A percentile compares a stretch with the other conserved stretches of the same genome.
Evolutionary conservation across 1,140 invertebrate genomes (phyloP).

Genomic region (Tenebrio molitor): DNA sequence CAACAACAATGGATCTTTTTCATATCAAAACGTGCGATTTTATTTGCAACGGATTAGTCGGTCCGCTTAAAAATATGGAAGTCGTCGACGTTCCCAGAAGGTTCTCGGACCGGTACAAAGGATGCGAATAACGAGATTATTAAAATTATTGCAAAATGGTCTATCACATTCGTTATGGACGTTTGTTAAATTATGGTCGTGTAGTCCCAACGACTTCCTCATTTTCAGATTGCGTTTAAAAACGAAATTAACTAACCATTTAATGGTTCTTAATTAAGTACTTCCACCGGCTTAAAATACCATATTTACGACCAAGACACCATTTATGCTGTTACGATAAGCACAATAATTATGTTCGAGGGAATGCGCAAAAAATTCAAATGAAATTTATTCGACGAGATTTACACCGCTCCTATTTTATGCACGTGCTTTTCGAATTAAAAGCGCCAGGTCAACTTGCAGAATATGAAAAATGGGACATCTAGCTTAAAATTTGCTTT

Average conservation of each 20-base stretch:
- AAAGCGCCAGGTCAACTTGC: too few species aligned
- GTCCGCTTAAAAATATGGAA: too few species aligned
- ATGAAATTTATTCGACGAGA: conserved; percentile 18
- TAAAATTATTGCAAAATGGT: conserved; percentile 19
- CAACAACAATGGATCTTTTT: too few species aligned
- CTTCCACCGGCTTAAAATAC: conserved; percentile 7
- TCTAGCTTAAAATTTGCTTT: too few species aligned
- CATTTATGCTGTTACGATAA: conserved; percentile 20
- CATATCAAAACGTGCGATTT: too few species aligned
- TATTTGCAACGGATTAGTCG: too few species aligned
- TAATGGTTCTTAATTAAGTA: conserved; percentile 38
- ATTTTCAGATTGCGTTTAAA: conserved; percentile 21
- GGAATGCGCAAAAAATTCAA: conserved; percentile 23
- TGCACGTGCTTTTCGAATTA: too few species aligned
- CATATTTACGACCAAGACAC: conserved; percentile 22
- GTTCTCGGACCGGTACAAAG: too few species aligned
- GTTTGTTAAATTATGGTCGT: conserved; percentile 13
- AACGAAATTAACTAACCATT: conserved; percentile 28
- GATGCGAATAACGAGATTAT: conserved; percentile 17
- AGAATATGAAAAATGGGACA: too few species aligned
- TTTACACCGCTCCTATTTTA: conserved; percentile 1
- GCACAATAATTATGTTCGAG: conserved; percentile 16
- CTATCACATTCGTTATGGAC: conserved; percentile 17
- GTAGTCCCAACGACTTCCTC: conserved; percentile 22
- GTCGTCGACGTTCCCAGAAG: conserved; percentile 4